Evolutionary conservation across 2,797 vertebrate genomes (phyloP).

Genomic region (Micromesistius poutassou): DNA sequence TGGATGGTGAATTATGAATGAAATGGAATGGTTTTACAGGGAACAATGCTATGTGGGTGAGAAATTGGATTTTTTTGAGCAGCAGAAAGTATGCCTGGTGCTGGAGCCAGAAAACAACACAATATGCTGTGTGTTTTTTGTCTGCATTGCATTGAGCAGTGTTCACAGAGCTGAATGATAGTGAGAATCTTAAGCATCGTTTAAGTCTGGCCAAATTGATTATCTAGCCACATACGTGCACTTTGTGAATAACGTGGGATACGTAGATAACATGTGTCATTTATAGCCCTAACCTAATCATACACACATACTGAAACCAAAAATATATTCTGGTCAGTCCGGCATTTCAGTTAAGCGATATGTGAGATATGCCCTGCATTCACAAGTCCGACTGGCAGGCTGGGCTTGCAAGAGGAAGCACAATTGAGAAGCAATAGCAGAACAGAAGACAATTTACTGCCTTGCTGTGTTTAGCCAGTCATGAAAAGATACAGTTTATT

Average conservation of each 20-base stretch:
- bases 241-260: not conserved
- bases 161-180: not conserved
- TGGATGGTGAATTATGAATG: not conserved
- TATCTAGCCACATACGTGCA: not conserved
- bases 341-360: not conserved
- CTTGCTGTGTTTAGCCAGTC: not conserved
- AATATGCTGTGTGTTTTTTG: not conserved
- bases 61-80: not conserved
- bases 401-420: not conserved
- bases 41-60: not conserved
- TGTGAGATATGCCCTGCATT: not conserved
- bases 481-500: not conserved
- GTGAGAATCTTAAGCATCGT: not conserved
- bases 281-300: not conserved
- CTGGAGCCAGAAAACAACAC: not conserved
- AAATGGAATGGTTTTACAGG: not conserved
- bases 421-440: not conserved
- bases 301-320: not conserved
- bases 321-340: slow-evolving; percentile 4
- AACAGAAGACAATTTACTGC: slow-evolving; percentile 1
- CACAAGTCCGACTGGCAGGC: not conserved
- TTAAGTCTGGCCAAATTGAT: not conserved
- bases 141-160: not conserved
- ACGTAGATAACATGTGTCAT: not conserved
- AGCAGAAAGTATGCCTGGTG: not conserved